Evolutionary conservation across 2,888 invertebrate genomes (phyloP).

Genomic region (Netelia fuscicornis): DNA sequence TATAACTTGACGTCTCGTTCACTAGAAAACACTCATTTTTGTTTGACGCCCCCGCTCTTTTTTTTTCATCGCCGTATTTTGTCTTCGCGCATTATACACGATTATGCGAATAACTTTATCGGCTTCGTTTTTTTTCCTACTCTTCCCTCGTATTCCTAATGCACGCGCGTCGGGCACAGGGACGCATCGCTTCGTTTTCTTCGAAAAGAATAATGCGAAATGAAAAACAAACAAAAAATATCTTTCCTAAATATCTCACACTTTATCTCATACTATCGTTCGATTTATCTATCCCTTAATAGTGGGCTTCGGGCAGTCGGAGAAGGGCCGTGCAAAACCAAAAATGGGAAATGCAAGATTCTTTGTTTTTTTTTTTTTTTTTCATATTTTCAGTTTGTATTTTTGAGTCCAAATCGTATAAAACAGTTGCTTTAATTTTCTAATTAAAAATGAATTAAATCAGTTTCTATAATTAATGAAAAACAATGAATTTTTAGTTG

Average conservation of each 20-base stretch:
- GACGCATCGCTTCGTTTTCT: constrained; percentile 43
- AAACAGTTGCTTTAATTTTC: not conserved
- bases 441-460: not conserved
- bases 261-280: constrained; percentile 53
- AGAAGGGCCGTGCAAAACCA: constrained; percentile 59
- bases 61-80: not conserved
- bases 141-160: constrained; percentile 1
- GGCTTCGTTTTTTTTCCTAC: constrained; percentile 29
- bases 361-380: constrained; percentile 26
- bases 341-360: constrained; percentile 60
- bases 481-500: constrained; percentile 14
- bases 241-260: constrained; percentile 64
- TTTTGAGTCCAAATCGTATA: constrained; percentile 27
- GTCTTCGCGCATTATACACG: constrained; percentile 4
- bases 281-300: constrained; percentile 60
- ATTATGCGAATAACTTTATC: constrained; percentile 44
- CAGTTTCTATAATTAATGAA: constrained; percentile 59
- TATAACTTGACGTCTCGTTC: constrained; percentile 55
- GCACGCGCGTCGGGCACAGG: constrained; percentile 28
- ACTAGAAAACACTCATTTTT: constrained; percentile 58
- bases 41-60: not conserved
- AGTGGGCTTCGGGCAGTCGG: constrained; percentile 44
- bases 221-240: constrained; percentile 25
- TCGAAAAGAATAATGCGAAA: constrained; percentile 7
- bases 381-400: constrained; percentile 35